Evolutionary conservation across 2,888 invertebrate genomes (phyloP).

Genomic region (Actias luna): DNA sequence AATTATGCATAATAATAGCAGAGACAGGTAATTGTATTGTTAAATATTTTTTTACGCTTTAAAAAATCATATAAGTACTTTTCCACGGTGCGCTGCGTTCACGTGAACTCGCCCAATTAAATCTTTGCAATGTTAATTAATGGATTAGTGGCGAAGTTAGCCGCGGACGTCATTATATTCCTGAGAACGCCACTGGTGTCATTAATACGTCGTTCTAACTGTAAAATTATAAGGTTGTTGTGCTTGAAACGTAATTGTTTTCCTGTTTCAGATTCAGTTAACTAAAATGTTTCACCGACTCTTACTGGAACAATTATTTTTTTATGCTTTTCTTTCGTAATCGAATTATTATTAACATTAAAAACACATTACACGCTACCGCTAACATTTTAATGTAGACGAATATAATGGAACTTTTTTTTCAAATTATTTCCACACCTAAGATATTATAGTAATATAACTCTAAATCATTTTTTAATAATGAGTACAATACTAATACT

Average conservation of each 20-base stretch:
- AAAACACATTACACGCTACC: too few relatives aligned
- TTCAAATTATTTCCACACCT: too few relatives aligned
- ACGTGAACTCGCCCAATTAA: slow-evolving; percentile 63
- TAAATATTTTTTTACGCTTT: background rate
- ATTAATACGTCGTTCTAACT: slow-evolving; percentile 28
- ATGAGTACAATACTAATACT: too few relatives aligned
- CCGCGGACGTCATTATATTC: slow-evolving; percentile 22
- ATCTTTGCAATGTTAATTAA: slow-evolving; percentile 49
- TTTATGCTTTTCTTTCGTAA: background rate
- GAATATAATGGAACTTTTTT: too few relatives aligned
- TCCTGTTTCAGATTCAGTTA: slow-evolving; percentile 7
- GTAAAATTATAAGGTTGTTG: slow-evolving; percentile 12
- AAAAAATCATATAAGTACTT: slow-evolving; percentile 17
- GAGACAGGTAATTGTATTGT: background rate
- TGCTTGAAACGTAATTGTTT: slow-evolving; percentile 5
- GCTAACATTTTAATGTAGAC: too few relatives aligned
- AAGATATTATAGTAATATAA: too few relatives aligned
- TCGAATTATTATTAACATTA: background rate
- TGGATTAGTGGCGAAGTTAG: slow-evolving; percentile 34
- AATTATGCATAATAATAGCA: background rate
- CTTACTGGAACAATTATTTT: background rate
- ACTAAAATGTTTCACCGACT: background rate
- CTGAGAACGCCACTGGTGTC: slow-evolving; percentile 32
- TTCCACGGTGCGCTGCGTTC: slow-evolving; percentile 44
- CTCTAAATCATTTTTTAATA: too few relatives aligned